These are phyloP conservation scores for Tridacna gigas DNA, from an alignment of 2,888 invertebrate species.

Conservation along the genomic window DNA sequence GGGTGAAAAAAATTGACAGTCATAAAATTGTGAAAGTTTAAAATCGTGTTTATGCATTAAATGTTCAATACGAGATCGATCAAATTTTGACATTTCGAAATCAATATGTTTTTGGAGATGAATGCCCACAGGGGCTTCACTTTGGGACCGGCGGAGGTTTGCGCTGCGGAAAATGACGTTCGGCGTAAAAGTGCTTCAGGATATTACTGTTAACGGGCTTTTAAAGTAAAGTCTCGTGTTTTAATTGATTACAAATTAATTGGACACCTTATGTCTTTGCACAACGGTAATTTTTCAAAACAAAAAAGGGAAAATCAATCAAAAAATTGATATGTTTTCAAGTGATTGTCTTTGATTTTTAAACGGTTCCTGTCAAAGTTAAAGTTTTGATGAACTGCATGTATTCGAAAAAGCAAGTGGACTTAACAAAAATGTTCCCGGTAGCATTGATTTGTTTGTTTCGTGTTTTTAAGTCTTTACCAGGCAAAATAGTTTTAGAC, in stretches of 20 bases:
- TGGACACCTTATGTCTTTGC: conserved; percentile 1
- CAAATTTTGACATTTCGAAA: conserved; percentile 54
- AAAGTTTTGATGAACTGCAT: background rate
- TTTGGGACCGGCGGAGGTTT: background rate
- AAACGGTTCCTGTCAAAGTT: conserved; percentile 12
- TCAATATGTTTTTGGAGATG: conserved; percentile 38
- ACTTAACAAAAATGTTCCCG: too few relatives aligned
- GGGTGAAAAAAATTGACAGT: conserved; percentile 45
- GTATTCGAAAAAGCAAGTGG: too few relatives aligned
- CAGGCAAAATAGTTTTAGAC: too few relatives aligned
- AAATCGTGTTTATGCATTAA: conserved; percentile 44
- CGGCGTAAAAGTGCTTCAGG: background rate
- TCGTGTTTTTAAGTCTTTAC: too few relatives aligned
- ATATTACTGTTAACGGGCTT: conserved; percentile 1
- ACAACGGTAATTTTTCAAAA: conserved; percentile 11
- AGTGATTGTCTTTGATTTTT: conserved; percentile 14
- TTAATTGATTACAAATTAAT: conserved; percentile 19
- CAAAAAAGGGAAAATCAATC: conserved; percentile 18
- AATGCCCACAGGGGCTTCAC: background rate
- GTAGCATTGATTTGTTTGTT: too few relatives aligned
- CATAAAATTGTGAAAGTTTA: conserved; percentile 50
- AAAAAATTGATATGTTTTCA: conserved; percentile 16
- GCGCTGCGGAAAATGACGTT: background rate
- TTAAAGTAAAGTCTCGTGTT: background rate
- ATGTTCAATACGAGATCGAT: conserved; percentile 54